A percentile compares a stretch with the other conserved stretches of the same genome.
Evolutionary conservation across 1,140 invertebrate species (phyloP).

Genomic region (Ceratina australensis): DNA sequence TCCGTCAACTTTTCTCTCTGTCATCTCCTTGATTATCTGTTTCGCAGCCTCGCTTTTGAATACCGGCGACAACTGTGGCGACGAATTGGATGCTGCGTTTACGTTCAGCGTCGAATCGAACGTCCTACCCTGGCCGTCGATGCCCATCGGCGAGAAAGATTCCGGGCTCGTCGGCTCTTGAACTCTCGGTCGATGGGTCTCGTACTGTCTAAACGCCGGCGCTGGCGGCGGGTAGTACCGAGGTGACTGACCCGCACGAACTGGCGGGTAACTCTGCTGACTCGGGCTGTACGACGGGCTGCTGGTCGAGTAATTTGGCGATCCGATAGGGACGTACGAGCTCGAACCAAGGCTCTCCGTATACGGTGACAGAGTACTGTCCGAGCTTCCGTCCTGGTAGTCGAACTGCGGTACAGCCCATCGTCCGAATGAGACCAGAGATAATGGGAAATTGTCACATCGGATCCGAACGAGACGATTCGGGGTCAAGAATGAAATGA

Average conservation of each 20-base stretch:
- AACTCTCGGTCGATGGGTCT: slow-evolving; percentile 36
- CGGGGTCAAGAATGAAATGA: slow-evolving; percentile 16
- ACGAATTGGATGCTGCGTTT: slow-evolving; percentile 60
- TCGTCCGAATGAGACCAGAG: slow-evolving; percentile 33
- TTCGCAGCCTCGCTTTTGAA: slow-evolving; percentile 92
- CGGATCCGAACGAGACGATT: background rate
- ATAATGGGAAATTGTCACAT: slow-evolving; percentile 5
- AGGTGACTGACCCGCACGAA: slow-evolving; percentile 40
- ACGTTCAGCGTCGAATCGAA: slow-evolving; percentile 69
- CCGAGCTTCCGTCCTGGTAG: slow-evolving; percentile 72
- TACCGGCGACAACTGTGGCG: slow-evolving; percentile 81
- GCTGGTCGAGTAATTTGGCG: slow-evolving; percentile 70
- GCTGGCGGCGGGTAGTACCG: background rate
- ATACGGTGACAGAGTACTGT: slow-evolving; percentile 72
- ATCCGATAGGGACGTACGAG: slow-evolving; percentile 66
- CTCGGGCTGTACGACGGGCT: slow-evolving; percentile 71
- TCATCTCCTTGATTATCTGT: slow-evolving; percentile 92
- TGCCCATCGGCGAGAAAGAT: slow-evolving; percentile 44
- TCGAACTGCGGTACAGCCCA: slow-evolving; percentile 66
- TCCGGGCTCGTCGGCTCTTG: slow-evolving; percentile 52
- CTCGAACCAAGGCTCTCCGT: slow-evolving; percentile 70
- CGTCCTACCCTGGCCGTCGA: slow-evolving; percentile 75
- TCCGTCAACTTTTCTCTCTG: slow-evolving; percentile 77
- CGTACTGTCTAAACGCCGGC: slow-evolving; percentile 49
- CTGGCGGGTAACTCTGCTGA: slow-evolving; percentile 50